Evolutionary conservation across 2,113 vertebrate species (phyloP), one percentile per base, ranked within the genome.

Genomic region (Gila orcuttii): DNA sequence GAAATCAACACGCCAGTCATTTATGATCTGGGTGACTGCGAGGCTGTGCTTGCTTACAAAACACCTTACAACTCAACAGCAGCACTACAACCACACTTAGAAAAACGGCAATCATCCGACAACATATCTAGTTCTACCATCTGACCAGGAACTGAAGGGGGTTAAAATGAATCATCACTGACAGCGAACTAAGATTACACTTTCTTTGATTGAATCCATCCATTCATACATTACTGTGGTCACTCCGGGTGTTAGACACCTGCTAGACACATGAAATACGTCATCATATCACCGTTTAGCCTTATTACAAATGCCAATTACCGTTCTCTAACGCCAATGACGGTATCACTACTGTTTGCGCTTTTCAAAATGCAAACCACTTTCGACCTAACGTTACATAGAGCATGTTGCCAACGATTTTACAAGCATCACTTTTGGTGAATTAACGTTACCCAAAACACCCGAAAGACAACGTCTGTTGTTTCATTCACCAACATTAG

Each of bases 1-100:
- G 42, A 86, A 82, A 76, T 36, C 55, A 81, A 33, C 23, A 33
- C 36, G 64, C 21, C 75, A 69, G n/a, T 47, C 36, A 31, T 80
- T 64, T 4, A 45, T 21, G 19, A 47, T 55, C 47, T 6, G 19
- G 2, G 10, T 42, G 36, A 64, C 33, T 80, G 33, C 1, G 78
- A 45, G 23, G 23, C 59, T 23, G 60, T 25, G 59, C 36, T 19
- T 47, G 17, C 62, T 69, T 82, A 69, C 25, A 21, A 68, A 69
- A 52, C 62, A 69, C 42, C 60, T 52, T 82, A 68, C 10, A 47
- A 21, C 15, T 64, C 3, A 64, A 21, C 3, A 45, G 57, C 36
- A 80, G 39, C 13, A 25, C 6, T 45, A 42, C 57, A 64, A 64
- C 36, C 23, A 64, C 57, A 60, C 0, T 10, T 1, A 17, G 2